Conservation (phyloP, 30 jellyfish, hydroid and myxozoan genomes). For the Pelagia noctiluca region DNA sequence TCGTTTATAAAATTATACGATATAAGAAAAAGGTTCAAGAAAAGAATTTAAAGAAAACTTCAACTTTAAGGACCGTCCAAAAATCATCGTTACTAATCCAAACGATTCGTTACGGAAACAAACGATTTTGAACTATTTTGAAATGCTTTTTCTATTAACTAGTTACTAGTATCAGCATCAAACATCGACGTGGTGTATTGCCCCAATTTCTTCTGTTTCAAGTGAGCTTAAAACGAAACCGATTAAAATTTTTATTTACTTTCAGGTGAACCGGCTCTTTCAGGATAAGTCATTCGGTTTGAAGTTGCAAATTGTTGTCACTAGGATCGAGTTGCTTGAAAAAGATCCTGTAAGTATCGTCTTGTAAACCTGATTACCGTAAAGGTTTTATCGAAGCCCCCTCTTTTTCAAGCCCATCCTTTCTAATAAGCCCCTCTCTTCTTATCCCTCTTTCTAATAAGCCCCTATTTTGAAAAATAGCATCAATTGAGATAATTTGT, state of each 20-base stretch:
- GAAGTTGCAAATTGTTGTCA: conserved; percentile 53
- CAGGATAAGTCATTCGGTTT: conserved; percentile 66
- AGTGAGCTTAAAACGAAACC: neutral
- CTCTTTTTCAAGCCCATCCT: neutral
- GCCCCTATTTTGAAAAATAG: too few species aligned
- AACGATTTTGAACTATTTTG: too few species aligned
- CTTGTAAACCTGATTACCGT: neutral
- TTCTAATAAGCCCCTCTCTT: neutral
- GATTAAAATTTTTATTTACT: neutral
- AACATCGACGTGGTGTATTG: neutral
- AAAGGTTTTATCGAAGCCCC: neutral
- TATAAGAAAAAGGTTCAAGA: too few species aligned
- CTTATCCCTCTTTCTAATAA: too few species aligned
- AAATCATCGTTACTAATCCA: too few species aligned
- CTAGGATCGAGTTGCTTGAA: conserved; percentile 62
- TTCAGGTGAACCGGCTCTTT: conserved; percentile 71
- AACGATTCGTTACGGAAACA: too few species aligned
- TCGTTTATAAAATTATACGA: too few species aligned
- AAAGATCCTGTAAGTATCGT: conserved; percentile 50
- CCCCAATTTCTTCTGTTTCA: neutral
- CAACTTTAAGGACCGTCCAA: too few species aligned
- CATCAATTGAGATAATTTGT: too few species aligned
- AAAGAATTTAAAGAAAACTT: too few species aligned
- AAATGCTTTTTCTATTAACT: too few species aligned
- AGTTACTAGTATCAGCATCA: too few species aligned